These are phyloP conservation scores for Sinohyriopsis cumingii DNA, from an alignment of 2,888 invertebrate genomes.

Conservation along the genomic window DNA sequence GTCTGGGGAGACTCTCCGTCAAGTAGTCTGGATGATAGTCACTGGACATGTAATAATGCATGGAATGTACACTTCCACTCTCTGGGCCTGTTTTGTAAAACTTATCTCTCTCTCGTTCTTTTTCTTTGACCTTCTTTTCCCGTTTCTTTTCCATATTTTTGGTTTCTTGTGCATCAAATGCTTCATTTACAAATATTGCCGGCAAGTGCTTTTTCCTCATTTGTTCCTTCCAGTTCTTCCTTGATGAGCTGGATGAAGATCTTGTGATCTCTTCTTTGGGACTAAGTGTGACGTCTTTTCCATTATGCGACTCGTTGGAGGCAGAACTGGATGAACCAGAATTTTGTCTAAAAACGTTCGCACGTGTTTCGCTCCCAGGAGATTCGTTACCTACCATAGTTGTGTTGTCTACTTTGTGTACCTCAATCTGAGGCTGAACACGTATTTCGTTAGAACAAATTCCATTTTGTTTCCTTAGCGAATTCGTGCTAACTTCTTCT, in stretches of 20 bases:
- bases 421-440: too few species aligned
- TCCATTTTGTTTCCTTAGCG: too few species aligned
- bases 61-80: constrained; percentile 20
- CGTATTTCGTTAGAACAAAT: too few species aligned
- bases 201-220: constrained; percentile 60
- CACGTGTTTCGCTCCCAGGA: too few species aligned
- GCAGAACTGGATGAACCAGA: too few species aligned
- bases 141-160: constrained; percentile 5
- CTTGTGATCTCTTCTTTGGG: constrained; percentile 30
- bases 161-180: constrained; percentile 39
- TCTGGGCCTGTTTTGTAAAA: constrained; percentile 5
- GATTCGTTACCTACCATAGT: too few species aligned
- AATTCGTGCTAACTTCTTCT: too few species aligned
- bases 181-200: constrained; percentile 55
- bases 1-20: constrained; percentile 43
- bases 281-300: constrained; percentile 9
- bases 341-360: too few species aligned
- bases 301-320: background rate
- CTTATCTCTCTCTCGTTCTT: constrained; percentile 4
- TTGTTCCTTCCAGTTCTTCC: constrained; percentile 56
- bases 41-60: constrained; percentile 53
- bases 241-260: constrained; percentile 38
- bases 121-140: constrained; percentile 2
- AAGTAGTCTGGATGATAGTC: constrained; percentile 55
- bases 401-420: too few species aligned